Percentiles rank a stretch among this genome's conserved stretches.
Evolutionary conservation across 2,113 vertebrate species (phyloP).

Genomic region (Hemicordylus capensis): DNA sequence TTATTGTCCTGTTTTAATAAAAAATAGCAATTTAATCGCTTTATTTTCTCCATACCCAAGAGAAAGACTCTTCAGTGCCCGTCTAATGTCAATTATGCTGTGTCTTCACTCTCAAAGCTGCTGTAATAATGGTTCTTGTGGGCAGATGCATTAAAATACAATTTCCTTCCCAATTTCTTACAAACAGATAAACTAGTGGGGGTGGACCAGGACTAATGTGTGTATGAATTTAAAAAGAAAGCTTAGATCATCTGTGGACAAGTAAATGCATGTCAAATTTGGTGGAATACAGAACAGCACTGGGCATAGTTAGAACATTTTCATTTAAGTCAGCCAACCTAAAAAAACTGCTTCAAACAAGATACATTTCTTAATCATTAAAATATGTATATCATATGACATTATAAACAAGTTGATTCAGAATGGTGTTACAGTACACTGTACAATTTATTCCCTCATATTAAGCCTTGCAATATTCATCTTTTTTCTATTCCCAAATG

Average conservation of each 20-base stretch:
- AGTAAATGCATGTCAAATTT: neutral
- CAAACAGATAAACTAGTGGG: neutral
- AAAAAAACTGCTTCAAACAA: neutral
- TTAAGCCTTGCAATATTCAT: neutral
- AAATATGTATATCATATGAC: neutral
- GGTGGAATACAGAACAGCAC: neutral
- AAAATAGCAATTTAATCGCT: neutral
- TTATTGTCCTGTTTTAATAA: neutral
- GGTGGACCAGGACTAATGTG: neutral
- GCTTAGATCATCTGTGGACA: neutral
- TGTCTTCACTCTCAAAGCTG: neutral
- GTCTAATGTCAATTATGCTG: constrained; percentile 15
- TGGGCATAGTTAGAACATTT: neutral
- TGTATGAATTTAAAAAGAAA: neutral
- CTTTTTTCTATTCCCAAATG: too few species aligned
- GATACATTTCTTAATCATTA: neutral
- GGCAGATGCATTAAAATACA: constrained; percentile 11
- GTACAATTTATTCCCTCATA: neutral
- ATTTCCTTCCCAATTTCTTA: constrained; percentile 4
- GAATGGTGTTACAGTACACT: neutral
- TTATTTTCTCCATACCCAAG: neutral
- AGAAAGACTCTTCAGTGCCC: neutral
- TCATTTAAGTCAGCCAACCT: neutral
- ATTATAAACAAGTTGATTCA: constrained; percentile 9
- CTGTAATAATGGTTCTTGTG: neutral